A percentile compares a stretch with the other conserved stretches of the same genome.
Evolutionary conservation across 2,113 vertebrate genomes (phyloP).

Genomic region (Theristicus caerulescens): DNA sequence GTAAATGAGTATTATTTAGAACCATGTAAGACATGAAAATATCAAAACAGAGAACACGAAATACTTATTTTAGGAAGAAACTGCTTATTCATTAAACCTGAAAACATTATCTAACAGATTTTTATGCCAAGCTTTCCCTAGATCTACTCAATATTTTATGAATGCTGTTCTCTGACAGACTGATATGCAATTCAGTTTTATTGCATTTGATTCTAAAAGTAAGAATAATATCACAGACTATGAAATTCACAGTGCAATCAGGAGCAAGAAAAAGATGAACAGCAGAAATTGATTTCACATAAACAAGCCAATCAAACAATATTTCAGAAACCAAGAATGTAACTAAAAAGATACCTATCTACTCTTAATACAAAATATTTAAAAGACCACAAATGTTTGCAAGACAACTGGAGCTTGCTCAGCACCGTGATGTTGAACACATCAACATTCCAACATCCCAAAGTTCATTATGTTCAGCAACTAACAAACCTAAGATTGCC

Average conservation of each 20-base stretch:
- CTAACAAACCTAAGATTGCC: background rate
- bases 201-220: background rate
- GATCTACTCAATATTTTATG: background rate
- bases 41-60: background rate
- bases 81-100: background rate
- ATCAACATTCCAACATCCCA: background rate
- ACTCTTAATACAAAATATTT: background rate
- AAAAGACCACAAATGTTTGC: background rate
- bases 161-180: background rate
- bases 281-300: background rate
- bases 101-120: background rate
- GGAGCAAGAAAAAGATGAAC: background rate
- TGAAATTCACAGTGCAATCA: background rate
- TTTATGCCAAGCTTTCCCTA: background rate
- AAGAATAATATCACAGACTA: background rate
- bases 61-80: background rate
- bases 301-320: background rate
- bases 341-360: background rate
- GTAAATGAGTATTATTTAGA: background rate
- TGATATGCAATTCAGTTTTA: background rate
- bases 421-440: background rate
- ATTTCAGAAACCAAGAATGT: background rate
- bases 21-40: background rate
- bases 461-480: background rate
- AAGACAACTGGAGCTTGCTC: background rate